phyloP scores from a whole-genome alignment of 1,140 invertebrate species.

The Drusus annulatus region DNA sequence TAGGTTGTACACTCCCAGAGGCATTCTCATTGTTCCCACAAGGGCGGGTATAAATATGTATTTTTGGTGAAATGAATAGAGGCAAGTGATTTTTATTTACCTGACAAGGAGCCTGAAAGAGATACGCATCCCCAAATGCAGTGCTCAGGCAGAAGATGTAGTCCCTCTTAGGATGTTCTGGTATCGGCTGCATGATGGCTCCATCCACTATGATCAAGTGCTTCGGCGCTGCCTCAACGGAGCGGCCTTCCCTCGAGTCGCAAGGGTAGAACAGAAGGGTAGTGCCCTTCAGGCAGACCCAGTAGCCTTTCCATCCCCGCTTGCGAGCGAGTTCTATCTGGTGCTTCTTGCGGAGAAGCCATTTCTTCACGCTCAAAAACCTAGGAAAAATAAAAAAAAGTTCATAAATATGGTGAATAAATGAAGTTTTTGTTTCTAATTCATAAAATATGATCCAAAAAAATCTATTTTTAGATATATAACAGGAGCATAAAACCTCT shows the following conservation, averaged over 20 bases:
- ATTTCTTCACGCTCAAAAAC: conserved; percentile 98
- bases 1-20: too few species aligned
- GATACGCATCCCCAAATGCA: conserved; percentile 97
- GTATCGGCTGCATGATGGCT: conserved; percentile 98
- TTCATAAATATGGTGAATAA: too few species aligned
- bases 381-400: conserved; percentile 69
- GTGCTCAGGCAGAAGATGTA: conserved; percentile 98
- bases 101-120: conserved; percentile 93
- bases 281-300: conserved; percentile 97
- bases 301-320: conserved; percentile 98
- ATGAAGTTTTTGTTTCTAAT: too few species aligned
- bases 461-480: too few species aligned
- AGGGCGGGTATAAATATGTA: too few species aligned
- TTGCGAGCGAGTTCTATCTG: conserved; percentile 96
- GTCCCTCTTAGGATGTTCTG: conserved; percentile 97
- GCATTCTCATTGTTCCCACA: too few species aligned
- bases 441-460: too few species aligned
- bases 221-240: conserved; percentile 93
- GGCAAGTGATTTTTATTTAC: conserved; percentile 63
- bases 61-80: not conserved
- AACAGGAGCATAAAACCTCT: too few species aligned
- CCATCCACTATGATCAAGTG: conserved; percentile 98
- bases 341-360: conserved; percentile 96
- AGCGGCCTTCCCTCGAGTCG: conserved; percentile 91
- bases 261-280: conserved; percentile 97